A percentile compares a stretch with the other conserved stretches of the same genome.
Evolutionary conservation across 2,888 invertebrate genomes (phyloP).

Genomic region (Eustalomyia histrio): DNA sequence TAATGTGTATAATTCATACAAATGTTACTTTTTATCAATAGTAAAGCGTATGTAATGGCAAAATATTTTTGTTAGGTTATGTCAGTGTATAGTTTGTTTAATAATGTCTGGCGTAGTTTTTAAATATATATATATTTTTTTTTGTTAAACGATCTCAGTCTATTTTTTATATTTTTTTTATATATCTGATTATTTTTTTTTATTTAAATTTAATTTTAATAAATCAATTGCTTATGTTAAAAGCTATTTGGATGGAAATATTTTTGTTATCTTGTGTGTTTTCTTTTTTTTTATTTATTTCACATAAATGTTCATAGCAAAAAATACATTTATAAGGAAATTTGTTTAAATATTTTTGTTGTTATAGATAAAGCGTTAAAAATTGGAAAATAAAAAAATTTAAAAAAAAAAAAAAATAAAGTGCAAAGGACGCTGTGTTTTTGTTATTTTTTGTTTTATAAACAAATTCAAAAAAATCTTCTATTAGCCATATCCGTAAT

Average conservation of each 20-base stretch:
- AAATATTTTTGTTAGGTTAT: constrained; percentile 22
- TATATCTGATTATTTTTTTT: constrained; percentile 69
- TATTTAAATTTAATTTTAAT: constrained; percentile 68
- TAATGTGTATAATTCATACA: constrained; percentile 1
- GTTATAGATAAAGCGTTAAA: constrained; percentile 25
- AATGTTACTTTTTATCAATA: background rate
- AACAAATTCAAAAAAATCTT: constrained; percentile 38
- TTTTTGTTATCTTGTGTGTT: constrained; percentile 51
- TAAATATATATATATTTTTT: constrained; percentile 24
- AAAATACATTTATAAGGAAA: constrained; percentile 54
- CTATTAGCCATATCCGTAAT: constrained; percentile 62
- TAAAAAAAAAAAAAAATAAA: constrained; percentile 16
- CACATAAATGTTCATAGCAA: constrained; percentile 65
- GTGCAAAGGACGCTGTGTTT: constrained; percentile 57
- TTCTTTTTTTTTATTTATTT: constrained; percentile 32
- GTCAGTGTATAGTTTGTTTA: constrained; percentile 11
- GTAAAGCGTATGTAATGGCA: constrained; percentile 37
- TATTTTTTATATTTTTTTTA: constrained; percentile 63
- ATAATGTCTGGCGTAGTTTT: constrained; percentile 27
- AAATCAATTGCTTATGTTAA: constrained; percentile 67
- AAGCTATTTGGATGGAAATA: constrained; percentile 66
- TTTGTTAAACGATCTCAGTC: constrained; percentile 64
- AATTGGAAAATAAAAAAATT: background rate
- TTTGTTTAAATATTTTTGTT: constrained; percentile 15
- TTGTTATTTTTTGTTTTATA: constrained; percentile 12